Percentiles rank a stretch among this genome's conserved stretches.
phyloP scores from a whole-genome alignment of 2,888 invertebrate species.

The Allygus modestus region DNA sequence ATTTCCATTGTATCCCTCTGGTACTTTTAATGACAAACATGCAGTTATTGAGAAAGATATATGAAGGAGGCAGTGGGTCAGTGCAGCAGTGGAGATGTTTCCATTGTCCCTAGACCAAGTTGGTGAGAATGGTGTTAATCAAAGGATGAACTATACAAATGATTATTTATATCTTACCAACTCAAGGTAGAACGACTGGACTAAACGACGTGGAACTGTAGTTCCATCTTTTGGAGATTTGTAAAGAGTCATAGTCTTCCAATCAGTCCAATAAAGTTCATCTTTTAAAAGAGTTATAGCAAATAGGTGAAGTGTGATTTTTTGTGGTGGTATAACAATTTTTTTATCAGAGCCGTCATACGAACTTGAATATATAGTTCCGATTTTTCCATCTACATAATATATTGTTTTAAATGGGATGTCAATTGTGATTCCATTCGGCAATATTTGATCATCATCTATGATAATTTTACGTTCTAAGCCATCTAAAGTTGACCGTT shows the following conservation, averaged over 20 bases:
- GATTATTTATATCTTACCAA: conserved; percentile 44
- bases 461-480: conserved; percentile 23
- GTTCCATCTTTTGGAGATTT: neutral
- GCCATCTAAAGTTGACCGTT: conserved; percentile 23
- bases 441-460: conserved; percentile 10
- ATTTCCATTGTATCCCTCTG: too few relatives aligned
- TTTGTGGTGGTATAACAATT: neutral
- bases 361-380: neutral
- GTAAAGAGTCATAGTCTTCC: neutral
- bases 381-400: conserved; percentile 39
- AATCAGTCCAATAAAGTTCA: conserved; percentile 39
- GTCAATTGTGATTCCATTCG: conserved; percentile 47
- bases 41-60: too few relatives aligned
- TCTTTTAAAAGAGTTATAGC: conserved; percentile 21
- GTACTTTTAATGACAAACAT: too few relatives aligned
- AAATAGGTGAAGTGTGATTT: neutral
- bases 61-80: too few relatives aligned
- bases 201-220: neutral
- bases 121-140: too few relatives aligned
- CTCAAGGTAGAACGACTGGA: neutral
- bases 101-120: too few relatives aligned
- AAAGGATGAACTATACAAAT: too few relatives aligned
- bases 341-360: conserved; percentile 31
- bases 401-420: neutral
- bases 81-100: too few relatives aligned